These are phyloP conservation scores for Microplitis deprimator DNA, from an alignment of 2,888 invertebrate genomes.

Conservation along the genomic window DNA sequence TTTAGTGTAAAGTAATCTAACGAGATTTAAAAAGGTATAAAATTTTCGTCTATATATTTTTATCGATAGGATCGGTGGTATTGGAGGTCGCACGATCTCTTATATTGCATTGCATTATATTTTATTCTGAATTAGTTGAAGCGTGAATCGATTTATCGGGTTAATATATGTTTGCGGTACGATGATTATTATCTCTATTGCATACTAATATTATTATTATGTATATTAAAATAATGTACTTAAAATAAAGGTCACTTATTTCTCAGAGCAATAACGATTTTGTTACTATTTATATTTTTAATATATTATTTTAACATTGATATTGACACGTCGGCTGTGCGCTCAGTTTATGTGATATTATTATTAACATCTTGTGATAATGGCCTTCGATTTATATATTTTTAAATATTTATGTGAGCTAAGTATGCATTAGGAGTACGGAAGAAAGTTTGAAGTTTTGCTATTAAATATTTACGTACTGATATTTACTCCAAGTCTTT, in stretches of 20 bases:
- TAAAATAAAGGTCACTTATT: not conserved
- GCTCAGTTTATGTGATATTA: too few relatives aligned
- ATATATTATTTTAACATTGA: too few relatives aligned
- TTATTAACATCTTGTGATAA: not conserved
- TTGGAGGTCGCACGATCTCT: not conserved
- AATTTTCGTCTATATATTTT: not conserved
- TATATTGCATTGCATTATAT: not conserved
- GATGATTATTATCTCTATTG: not conserved
- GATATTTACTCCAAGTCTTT: not conserved
- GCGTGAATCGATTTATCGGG: not conserved
- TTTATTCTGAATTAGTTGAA: not conserved
- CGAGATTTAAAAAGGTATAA: not conserved
- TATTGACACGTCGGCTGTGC: too few relatives aligned
- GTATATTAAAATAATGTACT: not conserved
- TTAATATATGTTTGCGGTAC: not conserved
- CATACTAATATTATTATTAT: not conserved
- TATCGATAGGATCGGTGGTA: not conserved
- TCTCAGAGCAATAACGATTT: not conserved
- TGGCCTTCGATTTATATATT: not conserved
- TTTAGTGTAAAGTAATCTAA: too few relatives aligned
- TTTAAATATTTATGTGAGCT: not conserved
- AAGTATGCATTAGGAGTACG: not conserved
- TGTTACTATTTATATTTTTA: too few relatives aligned
- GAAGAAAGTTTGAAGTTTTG: not conserved
- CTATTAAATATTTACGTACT: not conserved